Conservation (phyloP, 2,888 invertebrate genomes). For the Mesodorylaimus sp. region DNA sequence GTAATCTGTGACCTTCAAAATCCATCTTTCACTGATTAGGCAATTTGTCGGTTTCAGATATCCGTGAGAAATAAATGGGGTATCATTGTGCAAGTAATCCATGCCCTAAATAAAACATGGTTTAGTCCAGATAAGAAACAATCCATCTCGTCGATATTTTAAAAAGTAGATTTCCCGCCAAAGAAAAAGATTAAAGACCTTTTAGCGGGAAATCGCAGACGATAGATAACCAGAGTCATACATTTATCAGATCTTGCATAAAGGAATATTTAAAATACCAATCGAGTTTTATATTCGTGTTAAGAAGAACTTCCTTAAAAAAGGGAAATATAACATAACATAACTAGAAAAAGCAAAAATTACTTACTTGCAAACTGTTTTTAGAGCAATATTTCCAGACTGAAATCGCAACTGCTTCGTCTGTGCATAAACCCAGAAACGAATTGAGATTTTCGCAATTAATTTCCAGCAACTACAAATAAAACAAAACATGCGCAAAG, state of each 20-base stretch:
- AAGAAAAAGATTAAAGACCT: no score
- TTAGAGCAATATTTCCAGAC: constrained; percentile 7
- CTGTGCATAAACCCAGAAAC: constrained; percentile 6
- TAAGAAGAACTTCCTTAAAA: constrained; percentile 15
- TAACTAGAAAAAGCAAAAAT: not conserved
- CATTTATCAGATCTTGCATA: constrained; percentile 17
- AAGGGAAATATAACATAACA: not conserved
- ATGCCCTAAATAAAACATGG: constrained; percentile 14
- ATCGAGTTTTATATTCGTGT: constrained; percentile 17
- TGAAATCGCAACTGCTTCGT: constrained; percentile 12
- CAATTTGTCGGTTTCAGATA: constrained; percentile 18
- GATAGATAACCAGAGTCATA: no score
- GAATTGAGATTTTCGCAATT: constrained; percentile 7
- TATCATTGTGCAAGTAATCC: constrained; percentile 16
- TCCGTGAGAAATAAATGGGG: constrained; percentile 17
- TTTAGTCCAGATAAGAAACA: not conserved
- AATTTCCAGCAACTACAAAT: constrained; percentile 10
- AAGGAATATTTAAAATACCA: constrained; percentile 19
- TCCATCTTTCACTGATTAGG: constrained; percentile 19
- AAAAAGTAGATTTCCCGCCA: no score
- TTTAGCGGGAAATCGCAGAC: no score
- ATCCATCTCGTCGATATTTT: not conserved
- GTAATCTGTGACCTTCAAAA: constrained; percentile 19
- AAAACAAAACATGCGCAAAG: no score
- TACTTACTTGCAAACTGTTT: constrained; percentile 8